Conservation (phyloP, 2,113 vertebrate species). For the Copsychus sechellarum region DNA sequence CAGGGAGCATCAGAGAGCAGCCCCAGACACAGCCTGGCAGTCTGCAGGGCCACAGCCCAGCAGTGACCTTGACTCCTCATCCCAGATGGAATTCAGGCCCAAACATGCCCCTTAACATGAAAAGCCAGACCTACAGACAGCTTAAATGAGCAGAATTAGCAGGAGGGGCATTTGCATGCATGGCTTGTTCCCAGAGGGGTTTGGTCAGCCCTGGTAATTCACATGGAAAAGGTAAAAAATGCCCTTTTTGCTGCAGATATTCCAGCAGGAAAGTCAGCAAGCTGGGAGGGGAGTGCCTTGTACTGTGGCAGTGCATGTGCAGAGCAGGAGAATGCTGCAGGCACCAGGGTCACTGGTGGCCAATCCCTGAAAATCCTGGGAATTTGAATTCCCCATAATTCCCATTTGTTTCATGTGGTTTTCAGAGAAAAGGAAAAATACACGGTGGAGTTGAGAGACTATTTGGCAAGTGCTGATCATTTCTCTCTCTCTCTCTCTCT, state of each 20-base stretch:
- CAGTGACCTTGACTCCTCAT: background rate
- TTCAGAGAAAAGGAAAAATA: background rate
- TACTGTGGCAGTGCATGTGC: background rate
- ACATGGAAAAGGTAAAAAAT: background rate
- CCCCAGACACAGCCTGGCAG: background rate
- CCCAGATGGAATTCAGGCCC: background rate
- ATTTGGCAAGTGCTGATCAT: conserved; percentile 10
- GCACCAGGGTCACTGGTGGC: background rate
- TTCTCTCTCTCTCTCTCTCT: conserved; percentile 10
- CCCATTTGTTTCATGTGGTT: conserved; percentile 3
- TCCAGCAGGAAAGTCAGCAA: background rate
- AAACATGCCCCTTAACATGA: background rate
- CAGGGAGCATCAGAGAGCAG: background rate
- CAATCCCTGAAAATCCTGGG: background rate
- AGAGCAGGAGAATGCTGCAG: background rate
- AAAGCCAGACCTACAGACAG: background rate
- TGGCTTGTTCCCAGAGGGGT: background rate
- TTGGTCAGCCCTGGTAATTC: background rate
- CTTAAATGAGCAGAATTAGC: background rate
- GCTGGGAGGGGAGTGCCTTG: background rate
- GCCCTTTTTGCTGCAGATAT: background rate
- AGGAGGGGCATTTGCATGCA: background rate
- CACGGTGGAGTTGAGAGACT: background rate
- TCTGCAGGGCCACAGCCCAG: background rate
- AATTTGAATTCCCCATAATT: background rate